Evolutionary conservation across 2,797 vertebrate genomes (phyloP), one percentile per base, ranked within the genome.

Genomic region (Falco berigora): DNA sequence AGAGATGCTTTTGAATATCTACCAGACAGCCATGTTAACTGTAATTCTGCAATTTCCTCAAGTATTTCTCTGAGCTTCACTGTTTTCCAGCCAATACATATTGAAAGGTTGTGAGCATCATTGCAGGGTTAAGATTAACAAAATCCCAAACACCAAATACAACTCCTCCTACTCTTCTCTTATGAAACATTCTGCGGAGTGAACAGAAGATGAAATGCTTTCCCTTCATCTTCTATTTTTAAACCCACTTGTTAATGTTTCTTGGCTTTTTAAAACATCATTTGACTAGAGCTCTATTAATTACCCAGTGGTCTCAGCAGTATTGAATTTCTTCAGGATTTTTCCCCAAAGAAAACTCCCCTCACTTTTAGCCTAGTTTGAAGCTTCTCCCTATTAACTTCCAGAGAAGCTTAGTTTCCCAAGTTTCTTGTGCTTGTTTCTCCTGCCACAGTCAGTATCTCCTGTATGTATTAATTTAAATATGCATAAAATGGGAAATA

Each of bases 161-260:
- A 91, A 61, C 82, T 92, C 75, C 90, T 86, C 69, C 80, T 77
- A 77, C 83, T 77, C 78, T 55, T 88, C 78, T 89, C 88, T 91
- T 96, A 95, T 47, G 77, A 95, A 92, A 95, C 84, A 72, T 69
- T 46, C 79, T 56, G 67, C 80, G 76, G 55, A 94, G 40, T 56
- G 87, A 95, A 76, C n/a, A 79, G 59, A 86, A 87, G 71, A 94
- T 22, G 4, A 95, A 92, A 89, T 64, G 75, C 75, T 95, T 91
- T 94, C 88, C 87, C 88, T 92, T 90, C 11, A 78, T 81, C 91
- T 93, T 66, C 94, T 96, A 78, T 92, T 94, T 95, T 96, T 94
- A 94, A 91, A 92, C 49, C 4, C 76, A 84, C 72, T 96, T 93
- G 76, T 75, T 96, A 92, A 94, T 52, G 59, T 78, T 91, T 88